These are phyloP conservation scores for Hylia prasina DNA, from an alignment of 2,113 vertebrate species.

Conservation along the genomic window DNA sequence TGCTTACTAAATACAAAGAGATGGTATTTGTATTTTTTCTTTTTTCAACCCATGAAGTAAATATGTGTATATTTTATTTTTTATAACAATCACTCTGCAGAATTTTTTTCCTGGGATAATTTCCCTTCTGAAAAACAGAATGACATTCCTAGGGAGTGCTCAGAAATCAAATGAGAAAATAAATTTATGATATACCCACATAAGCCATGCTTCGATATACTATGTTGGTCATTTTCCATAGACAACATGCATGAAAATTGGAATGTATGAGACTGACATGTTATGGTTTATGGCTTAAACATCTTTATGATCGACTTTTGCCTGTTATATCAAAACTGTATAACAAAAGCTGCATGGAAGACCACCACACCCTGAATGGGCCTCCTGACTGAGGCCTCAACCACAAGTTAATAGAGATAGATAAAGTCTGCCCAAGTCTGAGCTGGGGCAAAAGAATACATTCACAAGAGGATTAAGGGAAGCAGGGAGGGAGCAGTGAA, in stretches of 20 bases:
- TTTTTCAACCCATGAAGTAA: background rate
- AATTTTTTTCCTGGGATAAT: background rate
- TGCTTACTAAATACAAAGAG: background rate
- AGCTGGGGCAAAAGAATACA: background rate
- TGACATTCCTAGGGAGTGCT: background rate
- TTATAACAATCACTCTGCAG: background rate
- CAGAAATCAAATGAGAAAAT: background rate
- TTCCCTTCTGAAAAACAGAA: background rate
- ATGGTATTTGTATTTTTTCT: background rate
- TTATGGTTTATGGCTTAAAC: background rate
- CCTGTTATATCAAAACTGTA: background rate
- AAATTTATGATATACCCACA: background rate
- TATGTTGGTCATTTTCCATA: background rate
- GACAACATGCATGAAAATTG: background rate
- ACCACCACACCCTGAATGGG: background rate
- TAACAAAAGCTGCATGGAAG: background rate
- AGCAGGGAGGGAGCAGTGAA: background rate
- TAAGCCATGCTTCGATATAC: background rate
- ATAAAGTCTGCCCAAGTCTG: background rate
- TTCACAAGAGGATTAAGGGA: background rate
- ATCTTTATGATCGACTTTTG: background rate
- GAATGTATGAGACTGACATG: background rate
- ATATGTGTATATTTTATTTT: background rate
- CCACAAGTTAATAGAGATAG: background rate
- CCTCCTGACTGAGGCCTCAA: fast-evolving